Percentiles rank a stretch among this genome's conserved stretches.
phyloP scores from a whole-genome alignment of 2,797 vertebrate genomes.

The Euphonia xanthogaster region DNA sequence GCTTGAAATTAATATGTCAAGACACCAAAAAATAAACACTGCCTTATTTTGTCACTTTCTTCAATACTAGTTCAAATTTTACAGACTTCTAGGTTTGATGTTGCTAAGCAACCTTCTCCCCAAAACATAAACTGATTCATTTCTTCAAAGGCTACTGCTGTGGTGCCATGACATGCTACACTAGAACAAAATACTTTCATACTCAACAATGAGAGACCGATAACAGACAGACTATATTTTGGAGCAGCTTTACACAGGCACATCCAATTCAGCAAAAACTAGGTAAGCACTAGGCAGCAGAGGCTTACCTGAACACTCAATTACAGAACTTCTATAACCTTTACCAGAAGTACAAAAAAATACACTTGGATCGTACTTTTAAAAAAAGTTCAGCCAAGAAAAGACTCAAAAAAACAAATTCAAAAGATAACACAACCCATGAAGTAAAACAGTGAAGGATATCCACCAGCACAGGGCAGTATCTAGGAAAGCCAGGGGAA shows the following conservation, averaged over 20 bases:
- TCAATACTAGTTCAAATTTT: not conserved
- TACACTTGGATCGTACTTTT: not conserved
- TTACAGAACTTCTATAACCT: not conserved
- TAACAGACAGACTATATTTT: not conserved
- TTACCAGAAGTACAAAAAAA: constrained; percentile 3
- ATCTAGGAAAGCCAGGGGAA: constrained; percentile 87
- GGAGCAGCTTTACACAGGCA: not conserved
- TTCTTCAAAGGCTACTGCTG: not conserved
- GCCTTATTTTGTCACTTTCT: not conserved
- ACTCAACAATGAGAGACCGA: not conserved
- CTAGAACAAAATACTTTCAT: not conserved
- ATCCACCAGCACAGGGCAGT: constrained; percentile 87
- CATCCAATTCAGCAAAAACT: not conserved
- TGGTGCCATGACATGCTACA: not conserved
- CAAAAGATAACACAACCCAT: constrained; percentile 53
- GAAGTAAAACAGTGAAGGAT: constrained; percentile 78
- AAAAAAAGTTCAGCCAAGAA: not conserved
- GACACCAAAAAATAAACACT: not conserved
- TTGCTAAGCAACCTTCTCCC: not conserved
- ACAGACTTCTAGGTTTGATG: not conserved
- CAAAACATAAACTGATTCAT: not conserved
- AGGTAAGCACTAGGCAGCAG: not conserved
- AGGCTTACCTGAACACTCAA: constrained; percentile 37
- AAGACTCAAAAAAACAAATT: not conserved
- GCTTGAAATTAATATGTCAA: not conserved